Percentiles rank a stretch among this genome's conserved stretches.
Conservation (phyloP, 2,113 vertebrate species). For the Dicentrarchus labrax region DNA sequence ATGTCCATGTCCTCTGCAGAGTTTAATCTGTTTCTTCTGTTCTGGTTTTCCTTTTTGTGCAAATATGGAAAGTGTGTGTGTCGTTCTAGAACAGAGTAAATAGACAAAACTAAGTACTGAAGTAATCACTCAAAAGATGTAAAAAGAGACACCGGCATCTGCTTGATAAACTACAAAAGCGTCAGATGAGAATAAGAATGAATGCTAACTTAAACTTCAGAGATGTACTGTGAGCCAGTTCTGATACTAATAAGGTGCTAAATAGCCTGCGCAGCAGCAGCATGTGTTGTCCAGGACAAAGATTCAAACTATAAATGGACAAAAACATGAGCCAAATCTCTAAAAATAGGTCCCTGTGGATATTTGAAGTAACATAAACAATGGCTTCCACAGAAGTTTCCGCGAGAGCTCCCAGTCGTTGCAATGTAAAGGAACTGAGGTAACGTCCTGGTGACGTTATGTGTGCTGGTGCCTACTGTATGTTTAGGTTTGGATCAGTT, state of each 20-base stretch:
- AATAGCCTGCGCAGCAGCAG: not conserved
- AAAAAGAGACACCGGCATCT: not conserved
- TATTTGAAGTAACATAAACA: constrained; percentile 67
- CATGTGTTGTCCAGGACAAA: constrained; percentile 31
- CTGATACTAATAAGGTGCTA: constrained; percentile 51
- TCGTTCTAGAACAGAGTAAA: not conserved
- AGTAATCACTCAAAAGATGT: not conserved
- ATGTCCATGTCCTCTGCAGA: no score
- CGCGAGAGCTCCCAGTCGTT: not conserved
- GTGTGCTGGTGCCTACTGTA: constrained; percentile 77
- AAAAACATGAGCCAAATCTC: constrained; percentile 44
- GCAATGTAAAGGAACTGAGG: constrained; percentile 22
- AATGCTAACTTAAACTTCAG: not conserved
- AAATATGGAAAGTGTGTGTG: not conserved
- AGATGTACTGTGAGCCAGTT: constrained; percentile 11
- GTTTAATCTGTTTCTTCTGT: no score
- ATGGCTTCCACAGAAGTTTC: constrained; percentile 58
- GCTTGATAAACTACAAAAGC: not conserved
- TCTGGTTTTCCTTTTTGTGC: no score
- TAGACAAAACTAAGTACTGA: not conserved
- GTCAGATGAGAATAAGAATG: not conserved
- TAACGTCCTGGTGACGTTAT: not conserved
- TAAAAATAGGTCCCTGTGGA: constrained; percentile 63
- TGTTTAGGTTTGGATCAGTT: constrained; percentile 31
- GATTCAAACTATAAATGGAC: constrained; percentile 70